phyloP scores from a whole-genome alignment of 2,113 vertebrate genomes.

The pig (Sus scrofa) region DNA sequence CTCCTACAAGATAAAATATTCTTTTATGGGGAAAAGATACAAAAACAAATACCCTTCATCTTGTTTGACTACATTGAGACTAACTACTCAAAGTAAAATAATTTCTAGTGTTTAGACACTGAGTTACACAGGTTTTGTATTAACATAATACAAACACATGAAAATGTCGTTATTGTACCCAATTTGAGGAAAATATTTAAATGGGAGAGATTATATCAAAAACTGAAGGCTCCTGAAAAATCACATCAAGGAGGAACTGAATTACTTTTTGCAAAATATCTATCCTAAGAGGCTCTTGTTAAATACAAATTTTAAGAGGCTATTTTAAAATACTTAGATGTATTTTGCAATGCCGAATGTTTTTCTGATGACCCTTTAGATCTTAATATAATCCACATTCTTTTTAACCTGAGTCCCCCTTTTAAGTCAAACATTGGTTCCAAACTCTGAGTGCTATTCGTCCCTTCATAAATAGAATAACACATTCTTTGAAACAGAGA shows the following conservation, averaged over 20 bases:
- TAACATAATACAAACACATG: neutral
- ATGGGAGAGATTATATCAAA: neutral
- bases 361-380: neutral
- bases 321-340: neutral
- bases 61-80: conserved; percentile 29
- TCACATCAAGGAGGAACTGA: neutral
- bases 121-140: neutral
- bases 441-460: neutral
- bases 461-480: neutral
- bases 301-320: neutral
- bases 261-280: neutral
- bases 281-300: neutral
- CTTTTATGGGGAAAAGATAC: neutral
- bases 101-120: neutral
- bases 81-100: conserved; percentile 20
- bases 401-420: conserved; percentile 2
- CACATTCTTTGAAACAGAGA: neutral
- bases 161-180: neutral
- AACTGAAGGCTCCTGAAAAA: neutral
- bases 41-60: neutral
- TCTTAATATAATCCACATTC: neutral
- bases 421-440: neutral
- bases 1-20: conserved; percentile 4
- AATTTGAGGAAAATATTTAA: neutral
- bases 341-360: neutral